phyloP scores from a whole-genome alignment of 2,888 invertebrate genomes.

The Apotomis betuletana region DNA sequence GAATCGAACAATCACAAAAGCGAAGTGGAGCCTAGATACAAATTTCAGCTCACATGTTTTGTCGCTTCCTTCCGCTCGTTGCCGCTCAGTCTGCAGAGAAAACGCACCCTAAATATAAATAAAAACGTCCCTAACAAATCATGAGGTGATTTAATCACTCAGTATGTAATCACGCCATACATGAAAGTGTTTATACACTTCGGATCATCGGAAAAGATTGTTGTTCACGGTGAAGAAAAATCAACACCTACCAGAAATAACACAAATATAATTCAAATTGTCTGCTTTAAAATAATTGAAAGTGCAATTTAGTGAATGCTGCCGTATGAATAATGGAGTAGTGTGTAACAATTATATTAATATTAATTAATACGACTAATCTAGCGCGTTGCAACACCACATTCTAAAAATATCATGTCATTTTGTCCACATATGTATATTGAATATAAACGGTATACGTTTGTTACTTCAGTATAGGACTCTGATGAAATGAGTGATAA shows the following conservation, averaged over 20 bases:
- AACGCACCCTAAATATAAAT: no score
- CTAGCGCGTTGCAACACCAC: slow-evolving; percentile 6
- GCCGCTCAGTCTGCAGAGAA: no score
- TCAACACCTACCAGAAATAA: background rate
- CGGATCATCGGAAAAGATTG: background rate
- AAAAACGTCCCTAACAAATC: no score
- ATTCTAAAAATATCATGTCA: slow-evolving; percentile 3
- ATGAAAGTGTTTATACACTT: background rate
- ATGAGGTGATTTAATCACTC: no score
- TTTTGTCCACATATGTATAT: background rate
- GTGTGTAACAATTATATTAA: slow-evolving; percentile 20
- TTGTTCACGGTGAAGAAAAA: background rate
- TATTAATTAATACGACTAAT: slow-evolving; percentile 21
- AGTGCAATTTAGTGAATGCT: slow-evolving; percentile 21
- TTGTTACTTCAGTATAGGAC: no score
- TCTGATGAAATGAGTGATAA: no score
- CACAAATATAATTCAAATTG: background rate
- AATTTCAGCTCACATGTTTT: no score
- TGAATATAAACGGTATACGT: no score
- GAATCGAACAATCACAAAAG: no score
- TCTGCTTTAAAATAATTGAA: slow-evolving; percentile 7
- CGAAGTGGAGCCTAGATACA: no score
- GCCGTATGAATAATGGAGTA: slow-evolving; percentile 21
- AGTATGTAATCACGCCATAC: background rate
- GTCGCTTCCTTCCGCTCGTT: no score